Conservation (phyloP, 2,888 invertebrate genomes). For the Chelonus formosanus region DNA sequence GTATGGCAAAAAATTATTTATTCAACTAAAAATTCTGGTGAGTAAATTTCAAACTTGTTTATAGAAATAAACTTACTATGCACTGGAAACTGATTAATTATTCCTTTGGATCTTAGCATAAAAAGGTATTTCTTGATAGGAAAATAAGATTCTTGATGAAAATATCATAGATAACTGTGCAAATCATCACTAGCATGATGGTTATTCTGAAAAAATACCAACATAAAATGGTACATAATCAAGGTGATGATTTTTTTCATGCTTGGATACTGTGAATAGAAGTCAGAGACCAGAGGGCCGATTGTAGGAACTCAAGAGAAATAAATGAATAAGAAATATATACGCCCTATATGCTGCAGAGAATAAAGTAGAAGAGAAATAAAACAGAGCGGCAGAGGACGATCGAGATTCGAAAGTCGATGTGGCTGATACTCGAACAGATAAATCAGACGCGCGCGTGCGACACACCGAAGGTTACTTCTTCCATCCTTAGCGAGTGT, state of each 20-base stretch:
- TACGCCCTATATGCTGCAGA: slow-evolving; percentile 14
- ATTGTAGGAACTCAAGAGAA: not conserved
- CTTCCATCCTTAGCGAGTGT: slow-evolving; percentile 2
- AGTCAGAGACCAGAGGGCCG: slow-evolving; percentile 4
- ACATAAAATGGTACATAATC: slow-evolving; percentile 20
- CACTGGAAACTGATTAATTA: too few species aligned
- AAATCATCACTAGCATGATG: not conserved
- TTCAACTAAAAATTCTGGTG: too few species aligned
- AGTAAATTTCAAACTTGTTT: too few species aligned
- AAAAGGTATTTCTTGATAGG: too few species aligned
- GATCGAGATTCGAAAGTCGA: slow-evolving; percentile 31
- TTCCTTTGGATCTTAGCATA: too few species aligned
- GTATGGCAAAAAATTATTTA: too few species aligned
- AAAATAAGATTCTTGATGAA: too few species aligned
- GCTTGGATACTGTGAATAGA: not conserved
- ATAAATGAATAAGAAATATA: slow-evolving; percentile 16
- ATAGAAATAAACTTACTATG: too few species aligned
- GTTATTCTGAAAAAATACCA: not conserved
- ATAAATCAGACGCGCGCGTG: slow-evolving; percentile 34
- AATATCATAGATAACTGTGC: too few species aligned
- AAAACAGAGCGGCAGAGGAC: slow-evolving; percentile 14
- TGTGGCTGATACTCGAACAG: slow-evolving; percentile 25
- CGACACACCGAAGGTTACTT: slow-evolving; percentile 30
- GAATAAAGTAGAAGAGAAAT: not conserved
- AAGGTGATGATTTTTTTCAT: slow-evolving; percentile 12